Conservation (phyloP, 2,113 vertebrate genomes). For the Pomatorhinus ruficollis region DNA sequence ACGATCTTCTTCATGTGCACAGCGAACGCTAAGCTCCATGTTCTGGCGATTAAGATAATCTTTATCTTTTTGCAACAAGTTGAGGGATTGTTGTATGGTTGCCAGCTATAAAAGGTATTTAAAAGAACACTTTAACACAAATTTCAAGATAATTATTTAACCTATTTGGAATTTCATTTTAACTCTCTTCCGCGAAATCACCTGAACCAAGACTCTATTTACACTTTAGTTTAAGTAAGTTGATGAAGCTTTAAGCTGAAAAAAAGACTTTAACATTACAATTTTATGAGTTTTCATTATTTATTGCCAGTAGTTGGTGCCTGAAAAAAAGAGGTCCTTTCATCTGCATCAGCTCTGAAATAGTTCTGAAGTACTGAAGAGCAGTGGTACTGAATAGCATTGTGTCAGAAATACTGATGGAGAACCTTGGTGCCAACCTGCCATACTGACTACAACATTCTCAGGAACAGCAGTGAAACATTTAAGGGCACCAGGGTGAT, state of each 20-base stretch:
- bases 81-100: conserved; percentile 86
- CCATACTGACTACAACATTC: neutral
- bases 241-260: neutral
- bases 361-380: neutral
- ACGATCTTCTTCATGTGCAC: conserved; percentile 91
- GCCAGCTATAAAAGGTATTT: conserved; percentile 75
- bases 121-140: neutral
- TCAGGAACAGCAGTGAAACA: neutral
- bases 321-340: neutral
- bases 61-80: conserved; percentile 94
- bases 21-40: conserved; percentile 91
- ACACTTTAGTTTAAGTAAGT: neutral
- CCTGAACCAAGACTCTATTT: neutral
- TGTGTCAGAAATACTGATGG: neutral
- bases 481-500: neutral
- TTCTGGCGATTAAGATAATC: conserved; percentile 93
- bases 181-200: neutral
- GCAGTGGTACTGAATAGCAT: neutral
- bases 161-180: neutral
- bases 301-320: neutral
- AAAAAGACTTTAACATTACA: neutral
- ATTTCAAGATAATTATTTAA: neutral
- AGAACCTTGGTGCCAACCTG: neutral
- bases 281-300: neutral
- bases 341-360: neutral